Evolutionary conservation across 2,797 vertebrate species (phyloP).

Genomic region (Chaenodraco wilsoni): DNA sequence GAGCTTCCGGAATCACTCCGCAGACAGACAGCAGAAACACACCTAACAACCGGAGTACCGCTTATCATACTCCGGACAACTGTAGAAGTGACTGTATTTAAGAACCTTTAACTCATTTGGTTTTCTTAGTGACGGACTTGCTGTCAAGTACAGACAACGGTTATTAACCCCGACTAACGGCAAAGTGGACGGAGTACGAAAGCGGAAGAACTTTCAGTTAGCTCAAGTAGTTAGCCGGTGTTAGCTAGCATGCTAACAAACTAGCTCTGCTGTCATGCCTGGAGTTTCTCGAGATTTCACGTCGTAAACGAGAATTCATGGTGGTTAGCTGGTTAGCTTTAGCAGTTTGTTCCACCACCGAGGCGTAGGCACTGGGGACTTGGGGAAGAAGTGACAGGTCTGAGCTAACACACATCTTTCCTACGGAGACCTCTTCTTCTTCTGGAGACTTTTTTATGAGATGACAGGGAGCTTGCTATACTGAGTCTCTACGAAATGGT

Average conservation of each 20-base stretch:
- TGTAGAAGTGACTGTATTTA: too few relatives aligned
- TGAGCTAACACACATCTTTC: constrained; percentile 10
- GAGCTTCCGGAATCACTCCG: constrained; percentile 16
- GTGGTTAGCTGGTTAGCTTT: constrained; percentile 25
- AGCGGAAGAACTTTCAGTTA: constrained; percentile 71
- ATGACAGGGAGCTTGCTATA: constrained; percentile 28
- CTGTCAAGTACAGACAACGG: not conserved
- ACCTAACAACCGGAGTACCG: not conserved
- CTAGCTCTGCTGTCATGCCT: constrained; percentile 61
- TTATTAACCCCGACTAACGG: constrained; percentile 13
- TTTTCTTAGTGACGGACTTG: not conserved
- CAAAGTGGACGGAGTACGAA: constrained; percentile 54
- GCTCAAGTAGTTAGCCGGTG: constrained; percentile 56
- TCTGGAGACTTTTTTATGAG: constrained; percentile 15
- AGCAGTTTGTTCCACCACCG: constrained; percentile 21
- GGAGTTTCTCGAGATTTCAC: constrained; percentile 49
- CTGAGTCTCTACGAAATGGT: constrained; percentile 45
- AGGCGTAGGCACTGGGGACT: constrained; percentile 30
- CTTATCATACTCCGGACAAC: not conserved
- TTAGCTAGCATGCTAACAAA: constrained; percentile 47
- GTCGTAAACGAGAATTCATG: constrained; percentile 46
- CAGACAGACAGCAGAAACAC: not conserved
- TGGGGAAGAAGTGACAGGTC: constrained; percentile 35
- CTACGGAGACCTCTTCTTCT: constrained; percentile 14
- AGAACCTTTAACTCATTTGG: fast-evolving